Evolutionary conservation across 2,888 invertebrate genomes (phyloP).

Genomic region (Iselma pallidipennis): DNA sequence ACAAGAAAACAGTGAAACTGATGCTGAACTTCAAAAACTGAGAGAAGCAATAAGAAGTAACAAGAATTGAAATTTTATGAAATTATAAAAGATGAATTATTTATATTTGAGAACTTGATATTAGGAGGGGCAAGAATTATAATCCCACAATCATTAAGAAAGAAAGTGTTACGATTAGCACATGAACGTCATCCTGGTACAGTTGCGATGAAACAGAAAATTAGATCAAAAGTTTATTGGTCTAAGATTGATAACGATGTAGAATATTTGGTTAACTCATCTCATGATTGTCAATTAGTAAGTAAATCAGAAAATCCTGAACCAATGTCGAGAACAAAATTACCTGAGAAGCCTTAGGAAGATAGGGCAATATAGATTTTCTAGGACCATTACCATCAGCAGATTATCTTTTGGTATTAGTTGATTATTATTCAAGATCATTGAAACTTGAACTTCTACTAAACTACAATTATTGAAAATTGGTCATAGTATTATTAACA

Average conservation of each 20-base stretch:
- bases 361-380: conserved; percentile 36
- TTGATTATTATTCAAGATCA: conserved; percentile 41
- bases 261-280: conserved; percentile 25
- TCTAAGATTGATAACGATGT: conserved; percentile 42
- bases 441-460: conserved; percentile 19
- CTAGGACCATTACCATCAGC: conserved; percentile 33
- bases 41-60: conserved; percentile 8
- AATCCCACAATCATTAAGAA: conserved; percentile 27
- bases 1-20: conserved; percentile 11
- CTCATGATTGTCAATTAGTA: conserved; percentile 31
- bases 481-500: too few relatives aligned
- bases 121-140: conserved; percentile 32
- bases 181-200: conserved; percentile 49
- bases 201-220: conserved; percentile 44
- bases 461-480: too few relatives aligned
- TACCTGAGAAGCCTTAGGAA: conserved; percentile 27
- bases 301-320: conserved; percentile 18
- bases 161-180: conserved; percentile 31
- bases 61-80: conserved; percentile 10
- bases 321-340: conserved; percentile 30
- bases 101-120: conserved; percentile 34
- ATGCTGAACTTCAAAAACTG: conserved; percentile 15
- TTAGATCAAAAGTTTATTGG: conserved; percentile 50
- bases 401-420: conserved; percentile 33
- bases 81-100: conserved; percentile 39